Evolutionary conservation across 2,797 vertebrate genomes (phyloP), one percentile per base, ranked within the genome.

Genomic region (Peromyscus melanophrys): DNA sequence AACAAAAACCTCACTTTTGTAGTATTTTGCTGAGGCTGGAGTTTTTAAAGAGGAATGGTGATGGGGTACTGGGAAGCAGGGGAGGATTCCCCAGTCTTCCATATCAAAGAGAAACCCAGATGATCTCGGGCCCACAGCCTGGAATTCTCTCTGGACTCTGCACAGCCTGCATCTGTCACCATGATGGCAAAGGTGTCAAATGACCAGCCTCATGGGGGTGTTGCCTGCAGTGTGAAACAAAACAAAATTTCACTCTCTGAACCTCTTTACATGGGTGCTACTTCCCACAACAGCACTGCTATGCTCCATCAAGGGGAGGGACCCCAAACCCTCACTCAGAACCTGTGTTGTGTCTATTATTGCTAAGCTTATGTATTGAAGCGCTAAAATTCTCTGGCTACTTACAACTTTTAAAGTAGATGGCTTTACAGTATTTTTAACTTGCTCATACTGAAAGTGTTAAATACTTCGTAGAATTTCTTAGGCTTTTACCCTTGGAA

Each of bases 161-260:
- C 91, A 95, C 65, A 92, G 80, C 90, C 90, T 86, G 95, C 96
- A 97, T 97, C 96, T 97, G 98, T 89, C 89, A 96, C 90, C 9
- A 13, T 87, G 94, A 98, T 97, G 96, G 91, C 75, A 52, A 87
- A 96, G 97, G 98, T 97, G 97, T 97, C 81, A 89, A 80, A 78
- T 89, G 89, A 94, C 95, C 67, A 49, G 92, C 63, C 89, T 97
- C 77, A 84, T 71, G 85, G 43, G 29, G 92, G 87, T 95, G 97
- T 89, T 97, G 97, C 75, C 82, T 90, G 61, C 31, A 84, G 96
- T 97, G 96, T 98, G 97, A 98, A 98, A 92, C 93, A 90, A 97
- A 97, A 92, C 93, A 96, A 96, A 98, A 96, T 96, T 96, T 97
- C 94, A 94, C 95, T 97, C 96, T 97, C 94, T 95, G 89, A 95